These are phyloP conservation scores for Crotophaga sulcirostris DNA, from an alignment of 2,113 vertebrate genomes.

Conservation along the genomic window DNA sequence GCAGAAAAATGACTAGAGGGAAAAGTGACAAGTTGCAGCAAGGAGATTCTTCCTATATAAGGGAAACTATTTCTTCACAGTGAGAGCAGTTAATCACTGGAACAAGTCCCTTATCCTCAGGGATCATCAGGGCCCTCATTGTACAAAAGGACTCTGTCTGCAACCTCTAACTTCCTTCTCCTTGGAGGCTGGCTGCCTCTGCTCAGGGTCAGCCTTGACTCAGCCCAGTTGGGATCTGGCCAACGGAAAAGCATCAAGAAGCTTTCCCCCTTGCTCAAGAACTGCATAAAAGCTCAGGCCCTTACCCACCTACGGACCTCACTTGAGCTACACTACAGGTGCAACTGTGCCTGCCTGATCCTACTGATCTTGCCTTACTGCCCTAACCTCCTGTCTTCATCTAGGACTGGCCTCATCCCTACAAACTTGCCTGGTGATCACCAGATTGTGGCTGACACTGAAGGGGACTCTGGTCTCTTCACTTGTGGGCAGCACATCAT, in stretches of 20 bases:
- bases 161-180: background rate
- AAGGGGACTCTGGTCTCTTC: background rate
- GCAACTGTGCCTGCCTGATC: background rate
- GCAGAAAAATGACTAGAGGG: background rate
- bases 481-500: accelerated
- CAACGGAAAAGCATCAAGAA: background rate
- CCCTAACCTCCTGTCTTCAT: background rate
- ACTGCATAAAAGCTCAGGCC: background rate
- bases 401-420: background rate
- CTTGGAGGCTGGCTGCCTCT: background rate
- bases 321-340: background rate
- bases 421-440: background rate
- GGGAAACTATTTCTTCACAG: background rate
- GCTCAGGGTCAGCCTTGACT: background rate
- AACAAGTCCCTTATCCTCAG: background rate
- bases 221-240: background rate
- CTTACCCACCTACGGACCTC: background rate
- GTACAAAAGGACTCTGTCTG: background rate
- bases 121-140: background rate
- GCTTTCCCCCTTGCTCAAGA: background rate
- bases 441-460: background rate
- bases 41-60: background rate
- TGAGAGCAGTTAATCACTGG: background rate
- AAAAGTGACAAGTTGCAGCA: background rate
- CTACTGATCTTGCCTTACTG: background rate